These are phyloP conservation scores for Tapera naevia DNA, from an alignment of 2,797 vertebrate genomes.

Conservation along the genomic window DNA sequence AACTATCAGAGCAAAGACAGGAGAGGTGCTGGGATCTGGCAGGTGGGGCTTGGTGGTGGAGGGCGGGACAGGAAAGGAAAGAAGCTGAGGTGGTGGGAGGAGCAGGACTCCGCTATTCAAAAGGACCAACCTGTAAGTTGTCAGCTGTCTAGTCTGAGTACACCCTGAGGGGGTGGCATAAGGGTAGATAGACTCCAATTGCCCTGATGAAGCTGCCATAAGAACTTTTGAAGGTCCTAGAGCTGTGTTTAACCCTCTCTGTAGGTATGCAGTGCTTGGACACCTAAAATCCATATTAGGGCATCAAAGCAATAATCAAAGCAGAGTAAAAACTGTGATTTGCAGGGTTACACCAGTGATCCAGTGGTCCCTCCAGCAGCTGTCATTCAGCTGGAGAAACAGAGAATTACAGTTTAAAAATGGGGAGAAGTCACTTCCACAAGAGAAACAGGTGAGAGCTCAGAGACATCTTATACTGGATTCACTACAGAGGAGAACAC, in stretches of 20 bases:
- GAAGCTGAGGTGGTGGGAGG: background rate
- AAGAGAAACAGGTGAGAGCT: background rate
- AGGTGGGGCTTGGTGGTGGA: background rate
- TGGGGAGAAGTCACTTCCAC: background rate
- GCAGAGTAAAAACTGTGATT: background rate
- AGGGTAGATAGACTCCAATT: rapidly evolving
- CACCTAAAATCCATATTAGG: background rate
- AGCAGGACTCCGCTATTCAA: background rate
- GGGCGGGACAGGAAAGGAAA: background rate
- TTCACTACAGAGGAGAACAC: background rate
- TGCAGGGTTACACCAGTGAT: background rate
- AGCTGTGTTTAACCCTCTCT: background rate
- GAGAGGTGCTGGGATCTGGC: background rate
- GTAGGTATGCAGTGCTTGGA: background rate
- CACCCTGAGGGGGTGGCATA: background rate
- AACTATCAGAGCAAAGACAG: background rate
- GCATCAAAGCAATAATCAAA: background rate
- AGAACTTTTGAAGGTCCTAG: background rate
- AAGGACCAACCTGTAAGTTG: background rate
- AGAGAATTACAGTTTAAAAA: background rate
- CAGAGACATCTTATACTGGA: background rate
- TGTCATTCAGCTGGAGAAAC: background rate
- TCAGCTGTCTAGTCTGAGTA: background rate
- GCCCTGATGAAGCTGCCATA: background rate
- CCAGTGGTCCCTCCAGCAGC: rapidly evolving